Conservation (phyloP, 2,797 vertebrate species). For the Rachycentron canadum region DNA sequence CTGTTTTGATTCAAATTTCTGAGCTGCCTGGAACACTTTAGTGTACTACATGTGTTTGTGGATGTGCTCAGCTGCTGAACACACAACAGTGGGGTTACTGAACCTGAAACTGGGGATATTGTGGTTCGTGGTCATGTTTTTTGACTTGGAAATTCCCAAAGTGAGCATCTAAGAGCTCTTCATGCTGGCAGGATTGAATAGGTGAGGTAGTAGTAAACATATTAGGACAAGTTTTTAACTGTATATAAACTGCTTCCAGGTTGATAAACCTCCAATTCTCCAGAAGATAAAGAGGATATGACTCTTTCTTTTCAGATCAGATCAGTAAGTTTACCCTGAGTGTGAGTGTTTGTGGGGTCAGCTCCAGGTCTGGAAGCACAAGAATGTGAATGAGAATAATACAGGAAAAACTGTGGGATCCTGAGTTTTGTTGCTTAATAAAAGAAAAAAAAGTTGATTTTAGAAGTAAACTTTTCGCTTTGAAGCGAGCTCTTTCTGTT, state of each 20-base stretch:
- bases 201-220: not conserved
- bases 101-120: not conserved
- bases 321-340: not conserved
- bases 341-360: not conserved
- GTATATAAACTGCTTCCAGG: not conserved
- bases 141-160: no score
- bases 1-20: no score
- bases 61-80: not conserved
- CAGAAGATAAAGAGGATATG: not conserved
- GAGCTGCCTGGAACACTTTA: not conserved
- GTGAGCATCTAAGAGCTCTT: no score
- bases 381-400: not conserved
- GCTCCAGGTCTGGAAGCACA: not conserved
- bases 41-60: no score
- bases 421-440: not conserved
- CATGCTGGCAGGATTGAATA: not conserved
- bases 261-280: not conserved
- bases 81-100: not conserved
- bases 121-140: no score
- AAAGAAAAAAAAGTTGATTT: conserved; percentile 26
- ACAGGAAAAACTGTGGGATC: not conserved
- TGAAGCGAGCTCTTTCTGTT: conserved; percentile 41
- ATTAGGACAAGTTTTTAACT: not conserved
- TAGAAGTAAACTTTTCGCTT: conserved; percentile 48
- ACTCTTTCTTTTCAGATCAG: not conserved